Evolutionary conservation across 2,113 vertebrate species (phyloP).

Genomic region (Ellobius talpinus): DNA sequence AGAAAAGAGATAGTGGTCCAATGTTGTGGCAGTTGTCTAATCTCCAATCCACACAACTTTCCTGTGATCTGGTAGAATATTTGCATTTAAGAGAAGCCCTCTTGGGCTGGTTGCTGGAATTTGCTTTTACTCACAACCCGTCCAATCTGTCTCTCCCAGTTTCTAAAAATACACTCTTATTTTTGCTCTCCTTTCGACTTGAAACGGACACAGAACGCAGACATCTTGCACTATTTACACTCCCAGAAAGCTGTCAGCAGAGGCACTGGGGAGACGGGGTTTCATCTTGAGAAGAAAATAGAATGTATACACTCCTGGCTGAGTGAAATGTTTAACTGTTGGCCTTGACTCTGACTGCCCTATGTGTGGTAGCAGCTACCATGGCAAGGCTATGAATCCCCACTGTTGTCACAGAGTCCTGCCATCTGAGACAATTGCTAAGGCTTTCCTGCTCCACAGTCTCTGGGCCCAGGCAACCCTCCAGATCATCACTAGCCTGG

Average conservation of each 20-base stretch:
- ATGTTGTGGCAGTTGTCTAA: not conserved
- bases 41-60: not conserved
- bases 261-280: not conserved
- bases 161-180: constrained; percentile 74
- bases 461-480: not conserved
- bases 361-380: not conserved
- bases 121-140: constrained; percentile 60
- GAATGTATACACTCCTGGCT: not conserved
- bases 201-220: constrained; percentile 62
- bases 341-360: not conserved
- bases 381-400: not conserved
- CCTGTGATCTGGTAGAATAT: not conserved
- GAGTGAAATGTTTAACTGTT: constrained; percentile 20
- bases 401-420: not conserved
- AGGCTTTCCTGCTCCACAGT: constrained; percentile 27
- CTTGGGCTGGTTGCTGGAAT: constrained; percentile 63
- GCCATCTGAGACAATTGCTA: not conserved
- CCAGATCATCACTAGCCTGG: not conserved
- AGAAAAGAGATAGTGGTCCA: not conserved
- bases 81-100: constrained; percentile 66
- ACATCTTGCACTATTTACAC: constrained; percentile 37
- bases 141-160: constrained; percentile 48
- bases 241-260: constrained; percentile 59
- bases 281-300: constrained; percentile 60
- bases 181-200: constrained; percentile 72